phyloP scores from a whole-genome alignment of 1,140 invertebrate species.

The Brachionus plicatilis region DNA sequence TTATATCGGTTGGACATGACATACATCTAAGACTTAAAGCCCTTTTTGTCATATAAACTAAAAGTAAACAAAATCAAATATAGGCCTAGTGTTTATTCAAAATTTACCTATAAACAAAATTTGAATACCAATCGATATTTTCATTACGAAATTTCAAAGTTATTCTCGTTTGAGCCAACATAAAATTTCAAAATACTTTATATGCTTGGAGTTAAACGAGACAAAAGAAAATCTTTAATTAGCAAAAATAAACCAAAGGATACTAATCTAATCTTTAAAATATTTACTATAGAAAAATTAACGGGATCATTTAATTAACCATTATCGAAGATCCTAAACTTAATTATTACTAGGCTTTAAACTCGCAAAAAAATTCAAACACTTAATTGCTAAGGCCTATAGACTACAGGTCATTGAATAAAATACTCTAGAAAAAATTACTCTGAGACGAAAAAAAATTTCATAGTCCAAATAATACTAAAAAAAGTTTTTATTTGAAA shows the following conservation, averaged over 20 bases:
- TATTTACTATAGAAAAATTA: not conserved
- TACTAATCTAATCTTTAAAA: not conserved
- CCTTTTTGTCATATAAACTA: not conserved
- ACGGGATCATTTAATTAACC: not conserved
- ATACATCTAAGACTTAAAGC: not conserved
- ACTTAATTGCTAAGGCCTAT: not conserved
- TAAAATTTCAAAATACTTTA: not conserved
- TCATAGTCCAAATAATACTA: not conserved
- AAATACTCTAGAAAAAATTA: not conserved
- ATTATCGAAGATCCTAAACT: not conserved
- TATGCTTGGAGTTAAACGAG: not conserved
- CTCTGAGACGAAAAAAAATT: not conserved
- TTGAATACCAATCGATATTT: not conserved
- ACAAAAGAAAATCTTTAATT: not conserved
- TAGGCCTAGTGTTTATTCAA: not conserved
- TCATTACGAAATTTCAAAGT: not conserved
- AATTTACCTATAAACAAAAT: not conserved
- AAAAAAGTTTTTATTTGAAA: not conserved
- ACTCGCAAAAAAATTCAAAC: not conserved
- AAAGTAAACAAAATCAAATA: not conserved
- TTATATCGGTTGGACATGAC: slow-evolving; percentile 11
- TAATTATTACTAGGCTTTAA: not conserved
- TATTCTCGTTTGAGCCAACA: not conserved
- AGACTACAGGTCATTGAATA: not conserved
- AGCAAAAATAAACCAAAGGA: not conserved